Conservation (phyloP, 2,797 vertebrate species). For the Momotus momota region DNA sequence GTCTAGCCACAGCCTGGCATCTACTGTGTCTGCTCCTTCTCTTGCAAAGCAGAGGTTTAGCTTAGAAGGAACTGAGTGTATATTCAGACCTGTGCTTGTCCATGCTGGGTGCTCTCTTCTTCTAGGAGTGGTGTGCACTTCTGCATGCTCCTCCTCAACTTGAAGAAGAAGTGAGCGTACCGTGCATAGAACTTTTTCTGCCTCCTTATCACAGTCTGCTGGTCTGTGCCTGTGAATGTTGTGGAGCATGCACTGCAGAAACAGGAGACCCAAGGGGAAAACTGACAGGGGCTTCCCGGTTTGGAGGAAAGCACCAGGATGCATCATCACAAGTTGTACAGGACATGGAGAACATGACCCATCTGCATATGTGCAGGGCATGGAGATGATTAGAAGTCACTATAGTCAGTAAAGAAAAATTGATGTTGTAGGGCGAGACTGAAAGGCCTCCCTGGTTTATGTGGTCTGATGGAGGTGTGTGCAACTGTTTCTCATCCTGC, state of each 20-base stretch:
- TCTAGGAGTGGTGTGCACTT: neutral
- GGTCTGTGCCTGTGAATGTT: neutral
- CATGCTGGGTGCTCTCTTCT: neutral
- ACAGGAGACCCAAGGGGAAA: neutral
- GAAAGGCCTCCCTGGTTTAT: neutral
- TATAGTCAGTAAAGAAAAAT: neutral
- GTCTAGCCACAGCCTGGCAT: neutral
- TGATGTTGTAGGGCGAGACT: neutral
- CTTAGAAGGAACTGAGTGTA: neutral
- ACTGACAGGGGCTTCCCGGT: neutral
- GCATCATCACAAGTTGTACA: neutral
- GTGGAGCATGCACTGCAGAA: rapidly evolving
- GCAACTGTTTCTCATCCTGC: neutral
- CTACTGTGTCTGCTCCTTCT: neutral
- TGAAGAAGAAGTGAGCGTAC: neutral
- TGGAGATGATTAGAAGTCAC: neutral
- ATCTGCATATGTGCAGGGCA: neutral
- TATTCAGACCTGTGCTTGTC: neutral
- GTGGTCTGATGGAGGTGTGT: neutral
- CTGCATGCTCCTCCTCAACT: neutral
- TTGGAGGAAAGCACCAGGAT: neutral
- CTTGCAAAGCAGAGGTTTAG: neutral
- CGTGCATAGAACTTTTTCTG: neutral
- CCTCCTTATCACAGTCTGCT: neutral
- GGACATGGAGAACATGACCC: neutral